Percentiles rank a stretch among this genome's conserved stretches.
phyloP scores from a whole-genome alignment of 2,113 vertebrate genomes.

The Boulengeromyrus knoepffleri region DNA sequence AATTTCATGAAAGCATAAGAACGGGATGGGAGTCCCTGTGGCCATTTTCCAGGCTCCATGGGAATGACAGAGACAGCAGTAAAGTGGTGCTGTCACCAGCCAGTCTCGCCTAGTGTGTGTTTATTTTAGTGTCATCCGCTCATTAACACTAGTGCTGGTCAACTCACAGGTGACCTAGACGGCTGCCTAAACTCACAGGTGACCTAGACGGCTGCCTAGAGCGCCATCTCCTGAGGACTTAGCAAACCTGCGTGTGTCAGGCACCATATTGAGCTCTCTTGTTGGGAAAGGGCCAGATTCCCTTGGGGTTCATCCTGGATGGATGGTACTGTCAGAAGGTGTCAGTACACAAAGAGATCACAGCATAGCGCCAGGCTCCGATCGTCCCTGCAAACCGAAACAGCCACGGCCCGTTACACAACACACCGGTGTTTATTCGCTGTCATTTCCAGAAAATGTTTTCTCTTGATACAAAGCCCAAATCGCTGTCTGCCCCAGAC shows the following conservation, averaged over 20 bases:
- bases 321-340: conserved; percentile 19
- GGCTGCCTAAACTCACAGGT: neutral
- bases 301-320: conserved; percentile 23
- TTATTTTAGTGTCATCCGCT: neutral
- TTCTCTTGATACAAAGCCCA: neutral
- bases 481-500: neutral
- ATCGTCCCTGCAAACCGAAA: neutral
- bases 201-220: neutral
- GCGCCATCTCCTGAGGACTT: neutral
- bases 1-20: neutral
- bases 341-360: neutral
- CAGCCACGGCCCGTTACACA: neutral
- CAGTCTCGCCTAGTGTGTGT: neutral
- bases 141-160: neutral
- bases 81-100: neutral
- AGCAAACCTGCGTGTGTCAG: neutral
- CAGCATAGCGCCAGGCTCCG: neutral
- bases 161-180: neutral
- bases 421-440: neutral
- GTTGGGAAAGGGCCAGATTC: conserved; percentile 17
- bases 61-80: neutral
- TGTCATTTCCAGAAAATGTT: neutral
- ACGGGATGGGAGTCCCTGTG: neutral
- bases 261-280: conserved; percentile 2
- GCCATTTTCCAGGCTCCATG: neutral